Evolutionary conservation across 2,888 invertebrate genomes (phyloP).

Genomic region (Caenorhabditis sp.): DNA sequence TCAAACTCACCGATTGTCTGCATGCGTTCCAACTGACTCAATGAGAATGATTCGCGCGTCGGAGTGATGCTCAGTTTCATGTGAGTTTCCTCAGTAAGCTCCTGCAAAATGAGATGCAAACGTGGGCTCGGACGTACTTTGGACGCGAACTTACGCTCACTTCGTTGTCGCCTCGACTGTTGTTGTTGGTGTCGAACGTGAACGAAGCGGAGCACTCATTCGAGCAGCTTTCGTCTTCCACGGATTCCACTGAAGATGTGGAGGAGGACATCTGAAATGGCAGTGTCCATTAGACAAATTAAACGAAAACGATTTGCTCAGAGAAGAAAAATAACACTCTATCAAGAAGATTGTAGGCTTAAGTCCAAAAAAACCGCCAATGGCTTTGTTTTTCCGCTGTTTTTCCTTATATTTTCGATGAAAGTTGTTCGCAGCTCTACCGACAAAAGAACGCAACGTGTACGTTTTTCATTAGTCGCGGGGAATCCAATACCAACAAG

Average conservation of each 20-base stretch:
- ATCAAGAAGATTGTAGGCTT: neutral
- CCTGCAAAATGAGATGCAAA: conserved; percentile 25
- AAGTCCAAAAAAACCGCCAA: neutral
- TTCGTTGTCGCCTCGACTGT: conserved; percentile 54
- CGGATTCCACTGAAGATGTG: conserved; percentile 59
- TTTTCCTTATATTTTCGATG: neutral
- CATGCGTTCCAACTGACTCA: conserved; percentile 55
- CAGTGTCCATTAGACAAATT: neutral
- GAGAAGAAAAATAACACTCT: neutral
- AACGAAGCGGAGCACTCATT: conserved; percentile 69
- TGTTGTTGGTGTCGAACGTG: conserved; percentile 70
- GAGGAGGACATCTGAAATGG: conserved; percentile 56
- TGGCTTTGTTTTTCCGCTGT: neutral
- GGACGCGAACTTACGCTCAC: conserved; percentile 33
- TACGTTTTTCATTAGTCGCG: conserved; percentile 24
- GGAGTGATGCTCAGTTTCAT: conserved; percentile 60
- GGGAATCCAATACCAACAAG: conserved; percentile 15
- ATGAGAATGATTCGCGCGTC: conserved; percentile 55
- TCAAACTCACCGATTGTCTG: conserved; percentile 63
- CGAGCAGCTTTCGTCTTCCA: conserved; percentile 62
- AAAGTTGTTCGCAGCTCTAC: neutral
- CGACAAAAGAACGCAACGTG: conserved; percentile 9
- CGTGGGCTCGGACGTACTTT: conserved; percentile 28
- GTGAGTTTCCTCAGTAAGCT: conserved; percentile 60
- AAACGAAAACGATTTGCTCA: neutral